Percentiles rank a stretch among this genome's conserved stretches.
phyloP scores from a whole-genome alignment of 64 coral and sea anemone genomes.

The Stichodactyla mertensii region DNA sequence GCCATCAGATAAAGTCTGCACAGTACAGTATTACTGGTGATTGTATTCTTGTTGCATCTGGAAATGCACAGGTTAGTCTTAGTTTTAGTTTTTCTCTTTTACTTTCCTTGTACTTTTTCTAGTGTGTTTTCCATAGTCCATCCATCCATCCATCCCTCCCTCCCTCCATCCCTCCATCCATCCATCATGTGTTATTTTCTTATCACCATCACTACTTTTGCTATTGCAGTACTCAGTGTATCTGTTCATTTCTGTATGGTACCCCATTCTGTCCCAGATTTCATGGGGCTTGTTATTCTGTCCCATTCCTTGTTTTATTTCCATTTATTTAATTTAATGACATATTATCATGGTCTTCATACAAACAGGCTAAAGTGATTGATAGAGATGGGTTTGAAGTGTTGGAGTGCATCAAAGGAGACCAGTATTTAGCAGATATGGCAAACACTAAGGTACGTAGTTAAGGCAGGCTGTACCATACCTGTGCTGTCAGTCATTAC shows the following conservation, averaged over 20 bases:
- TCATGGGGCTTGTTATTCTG: neutral
- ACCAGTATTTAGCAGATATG: constrained; percentile 96
- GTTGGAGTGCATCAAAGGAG: constrained; percentile 90
- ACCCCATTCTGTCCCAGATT: no score
- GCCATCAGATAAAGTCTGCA: constrained; percentile 80
- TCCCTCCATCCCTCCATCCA: neutral
- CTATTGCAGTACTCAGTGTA: no score
- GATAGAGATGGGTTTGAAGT: constrained; percentile 97
- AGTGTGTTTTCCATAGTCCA: neutral
- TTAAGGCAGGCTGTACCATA: neutral
- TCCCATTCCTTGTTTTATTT: neutral
- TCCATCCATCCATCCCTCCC: neutral
- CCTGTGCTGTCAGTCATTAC: neutral
- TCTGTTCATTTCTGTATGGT: no score
- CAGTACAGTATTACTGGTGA: constrained; percentile 91
- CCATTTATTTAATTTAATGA: neutral
- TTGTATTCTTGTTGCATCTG: constrained; percentile 75
- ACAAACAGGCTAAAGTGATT: constrained; percentile 80
- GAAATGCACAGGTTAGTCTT: constrained; percentile 85
- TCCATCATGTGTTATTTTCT: no score
- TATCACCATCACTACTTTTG: no score
- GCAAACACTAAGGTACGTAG: constrained; percentile 81
- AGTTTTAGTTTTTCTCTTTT: neutral
- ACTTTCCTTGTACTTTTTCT: neutral
- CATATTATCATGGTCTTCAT: neutral